Conservation (phyloP, 2,797 vertebrate species). For the Linurgus olivaceus region DNA sequence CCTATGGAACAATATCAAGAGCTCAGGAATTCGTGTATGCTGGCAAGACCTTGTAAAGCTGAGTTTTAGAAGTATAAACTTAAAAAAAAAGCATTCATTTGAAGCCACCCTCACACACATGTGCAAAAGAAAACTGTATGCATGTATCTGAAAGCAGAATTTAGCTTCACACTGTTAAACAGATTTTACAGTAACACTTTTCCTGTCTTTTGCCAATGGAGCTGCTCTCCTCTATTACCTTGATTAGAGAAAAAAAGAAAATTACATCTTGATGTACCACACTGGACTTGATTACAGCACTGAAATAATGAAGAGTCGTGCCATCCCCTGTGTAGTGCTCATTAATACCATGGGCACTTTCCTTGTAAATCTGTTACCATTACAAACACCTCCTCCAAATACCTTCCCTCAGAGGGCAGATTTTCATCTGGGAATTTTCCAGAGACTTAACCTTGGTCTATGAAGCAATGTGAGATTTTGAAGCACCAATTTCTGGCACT, state of each 20-base stretch:
- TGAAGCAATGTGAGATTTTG: background rate
- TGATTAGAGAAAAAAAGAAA: background rate
- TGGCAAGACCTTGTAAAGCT: background rate
- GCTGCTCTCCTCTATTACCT: background rate
- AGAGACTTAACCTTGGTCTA: background rate
- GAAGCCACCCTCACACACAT: background rate
- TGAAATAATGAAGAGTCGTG: background rate
- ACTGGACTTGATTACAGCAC: background rate
- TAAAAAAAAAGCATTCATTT: background rate
- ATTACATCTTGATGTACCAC: background rate
- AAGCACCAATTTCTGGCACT: background rate
- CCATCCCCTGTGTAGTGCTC: background rate
- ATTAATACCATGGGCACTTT: background rate
- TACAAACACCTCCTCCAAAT: background rate
- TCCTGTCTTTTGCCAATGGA: background rate
- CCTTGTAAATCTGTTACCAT: background rate
- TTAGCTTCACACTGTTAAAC: background rate
- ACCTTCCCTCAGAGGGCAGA: background rate
- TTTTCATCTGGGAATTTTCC: background rate
- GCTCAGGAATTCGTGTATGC: background rate
- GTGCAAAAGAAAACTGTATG: background rate
- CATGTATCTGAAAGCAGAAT: background rate
- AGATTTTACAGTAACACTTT: background rate
- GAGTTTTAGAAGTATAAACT: background rate
- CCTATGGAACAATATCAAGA: background rate